phyloP scores from a whole-genome alignment of 2,113 vertebrate species.

The Brachionichthys hirsutus region DNA sequence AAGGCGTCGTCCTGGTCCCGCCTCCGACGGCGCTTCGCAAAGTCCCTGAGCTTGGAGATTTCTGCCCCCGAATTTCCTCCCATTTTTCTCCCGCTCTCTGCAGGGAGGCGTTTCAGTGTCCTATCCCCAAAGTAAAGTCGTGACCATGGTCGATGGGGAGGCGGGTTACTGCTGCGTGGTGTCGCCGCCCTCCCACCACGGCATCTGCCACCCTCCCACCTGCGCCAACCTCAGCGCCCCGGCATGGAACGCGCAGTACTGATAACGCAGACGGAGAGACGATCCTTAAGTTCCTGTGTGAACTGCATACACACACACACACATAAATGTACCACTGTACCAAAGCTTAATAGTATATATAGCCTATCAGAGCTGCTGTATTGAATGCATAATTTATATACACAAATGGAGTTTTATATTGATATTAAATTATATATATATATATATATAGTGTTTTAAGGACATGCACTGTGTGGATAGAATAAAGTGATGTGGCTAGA shows the following conservation, averaged over 20 bases:
- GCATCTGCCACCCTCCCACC: conserved; percentile 82
- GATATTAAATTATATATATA: conserved; percentile 75
- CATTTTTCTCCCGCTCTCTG: conserved; percentile 5
- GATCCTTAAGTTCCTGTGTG: conserved; percentile 39
- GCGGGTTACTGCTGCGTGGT: conserved; percentile 89
- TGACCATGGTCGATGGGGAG: conserved; percentile 84
- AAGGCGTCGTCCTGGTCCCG: conserved; percentile 8
- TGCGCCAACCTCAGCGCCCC: conserved; percentile 81
- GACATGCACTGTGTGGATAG: conserved; percentile 73
- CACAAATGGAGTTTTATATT: conserved; percentile 78
- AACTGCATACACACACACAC: conserved; percentile 22
- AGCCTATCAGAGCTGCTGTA: conserved; percentile 66
- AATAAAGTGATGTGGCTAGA: conserved; percentile 69
- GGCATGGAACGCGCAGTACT: conserved; percentile 88
- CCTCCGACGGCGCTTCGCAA: conserved; percentile 11
- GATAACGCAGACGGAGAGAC: conserved; percentile 53
- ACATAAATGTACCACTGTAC: conserved; percentile 61
- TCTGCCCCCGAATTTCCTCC: conserved; percentile 1
- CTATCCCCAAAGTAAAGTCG: conserved; percentile 86
- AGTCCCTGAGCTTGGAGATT: conserved; percentile 22
- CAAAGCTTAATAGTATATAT: conserved; percentile 73
- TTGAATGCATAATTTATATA: conserved; percentile 77
- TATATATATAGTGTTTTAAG: conserved; percentile 75
- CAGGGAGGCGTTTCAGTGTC: conserved; percentile 75
- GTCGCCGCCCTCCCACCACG: conserved; percentile 78